Evolutionary conservation across 2,113 vertebrate species (phyloP).

Genomic region (Chaenogobius annularis): DNA sequence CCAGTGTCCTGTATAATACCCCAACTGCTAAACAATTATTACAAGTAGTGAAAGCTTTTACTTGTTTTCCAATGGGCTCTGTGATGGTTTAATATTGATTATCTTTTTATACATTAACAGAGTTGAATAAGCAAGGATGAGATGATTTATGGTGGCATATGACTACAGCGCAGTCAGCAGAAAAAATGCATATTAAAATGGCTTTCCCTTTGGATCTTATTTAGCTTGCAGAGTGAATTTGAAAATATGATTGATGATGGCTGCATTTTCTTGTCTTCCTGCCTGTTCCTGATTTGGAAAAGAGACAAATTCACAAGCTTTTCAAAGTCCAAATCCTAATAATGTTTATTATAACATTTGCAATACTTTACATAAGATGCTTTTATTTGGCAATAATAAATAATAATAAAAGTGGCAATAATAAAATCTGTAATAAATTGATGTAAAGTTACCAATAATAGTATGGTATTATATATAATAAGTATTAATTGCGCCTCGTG

Average conservation of each 20-base stretch:
- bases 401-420: background rate
- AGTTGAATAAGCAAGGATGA: background rate
- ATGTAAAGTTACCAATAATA: no score
- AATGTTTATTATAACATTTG: background rate
- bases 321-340: background rate
- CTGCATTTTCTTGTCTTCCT: background rate
- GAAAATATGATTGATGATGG: background rate
- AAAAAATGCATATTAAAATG: background rate
- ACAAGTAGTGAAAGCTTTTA: background rate
- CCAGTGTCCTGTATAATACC: background rate
- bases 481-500: no score
- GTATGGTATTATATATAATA: no score
- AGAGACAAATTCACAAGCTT: background rate
- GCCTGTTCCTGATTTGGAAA: background rate
- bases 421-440: no score
- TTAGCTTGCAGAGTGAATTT: background rate
- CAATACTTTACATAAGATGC: background rate
- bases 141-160: background rate
- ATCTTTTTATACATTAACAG: background rate
- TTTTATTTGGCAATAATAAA: background rate
- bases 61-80: background rate
- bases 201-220: background rate
- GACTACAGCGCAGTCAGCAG: background rate
- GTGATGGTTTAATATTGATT: background rate
- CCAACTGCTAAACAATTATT: background rate